Base-by-base conservation (phyloP, 2,113 vertebrate species). In the Cottus gobio region DNA sequence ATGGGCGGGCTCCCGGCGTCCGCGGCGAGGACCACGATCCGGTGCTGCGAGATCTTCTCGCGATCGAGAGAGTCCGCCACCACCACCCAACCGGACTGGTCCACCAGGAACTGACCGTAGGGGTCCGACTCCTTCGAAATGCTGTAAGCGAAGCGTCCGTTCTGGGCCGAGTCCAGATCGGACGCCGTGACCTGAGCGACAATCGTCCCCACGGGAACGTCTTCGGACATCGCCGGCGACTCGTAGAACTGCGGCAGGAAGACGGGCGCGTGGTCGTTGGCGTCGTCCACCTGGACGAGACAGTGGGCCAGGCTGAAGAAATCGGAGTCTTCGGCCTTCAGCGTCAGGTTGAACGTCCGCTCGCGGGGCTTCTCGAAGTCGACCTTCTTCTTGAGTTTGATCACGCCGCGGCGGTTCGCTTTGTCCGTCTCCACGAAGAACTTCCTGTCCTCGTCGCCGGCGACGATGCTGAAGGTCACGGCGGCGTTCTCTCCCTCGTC, bases 321-420 rank as follows among this genome's bases (percentile, higher is more conserved):
- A 77, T 97, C 95, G 1, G 93, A 90, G 54, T 97, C 97, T 70
- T 97, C 96, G 0, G 93, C 96, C 91, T 96, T 97, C 80, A 97
- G 71, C 0, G 96, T 97, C 84, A 97, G 88, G 75, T 97, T 97
- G 90, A 97, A 97, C 0, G 91, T 92, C 36, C 96, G 94, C 84
- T 97, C 97, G 0, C 96, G 94, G 24, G 95, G 95, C 54, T 96
- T 97, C 89, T 97, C 97, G 61, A 96, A 97, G 87, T 97, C 96
- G 0, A 97, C 82, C 77, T 13, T 93, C 81, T 97, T 97, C 85
- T 93, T 93, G 0, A 97, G 94, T 4, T 92, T 91, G n/a, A 97
- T 91, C 26, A 95, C 79, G 0, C 96, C 97, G 2, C 91, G 85
- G 13, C 86, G 93, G 74, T 95, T 95, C 13, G 91, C 84, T 90